Evolutionary conservation across 2,888 invertebrate species (phyloP).

Genomic region (Beris chalybata): DNA sequence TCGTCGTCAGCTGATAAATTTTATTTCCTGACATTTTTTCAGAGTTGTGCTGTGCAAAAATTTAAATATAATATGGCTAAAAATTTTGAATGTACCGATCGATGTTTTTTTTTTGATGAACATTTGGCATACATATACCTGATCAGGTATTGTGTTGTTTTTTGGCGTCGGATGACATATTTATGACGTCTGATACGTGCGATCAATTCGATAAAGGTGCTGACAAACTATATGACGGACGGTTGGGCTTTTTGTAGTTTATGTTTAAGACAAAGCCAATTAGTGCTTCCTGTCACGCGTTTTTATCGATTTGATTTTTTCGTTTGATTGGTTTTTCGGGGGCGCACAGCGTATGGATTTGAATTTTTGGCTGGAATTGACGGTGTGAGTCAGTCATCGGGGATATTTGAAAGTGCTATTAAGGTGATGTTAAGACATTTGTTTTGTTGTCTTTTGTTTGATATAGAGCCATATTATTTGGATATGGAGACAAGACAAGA

Average conservation of each 20-base stretch:
- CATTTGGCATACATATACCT: background rate
- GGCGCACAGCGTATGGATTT: conserved; percentile 4
- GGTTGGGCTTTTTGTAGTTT: background rate
- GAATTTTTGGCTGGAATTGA: conserved; percentile 21
- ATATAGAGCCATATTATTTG: conserved; percentile 19
- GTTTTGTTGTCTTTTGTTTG: conserved; percentile 26
- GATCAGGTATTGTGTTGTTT: background rate
- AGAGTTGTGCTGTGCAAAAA: conserved; percentile 26
- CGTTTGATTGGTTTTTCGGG: conserved; percentile 14
- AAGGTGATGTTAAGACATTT: conserved; percentile 31
- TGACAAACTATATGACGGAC: background rate
- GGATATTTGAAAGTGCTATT: conserved; percentile 17
- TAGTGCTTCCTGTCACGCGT: conserved; percentile 45
- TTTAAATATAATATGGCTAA: conserved; percentile 14
- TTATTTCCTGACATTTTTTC: conserved; percentile 29
- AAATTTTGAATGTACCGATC: conserved; percentile 5
- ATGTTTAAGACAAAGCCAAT: conserved; percentile 38
- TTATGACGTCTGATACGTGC: conserved; percentile 38
- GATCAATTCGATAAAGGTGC: conserved; percentile 3
- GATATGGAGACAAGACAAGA: conserved; percentile 6
- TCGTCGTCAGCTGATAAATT: conserved; percentile 30
- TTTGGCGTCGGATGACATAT: conserved; percentile 37
- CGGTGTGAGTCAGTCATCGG: conserved; percentile 19
- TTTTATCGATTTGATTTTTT: conserved; percentile 30
- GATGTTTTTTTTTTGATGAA: conserved; percentile 7